These are phyloP conservation scores for Pomatorhinus ruficollis DNA, from an alignment of 2,113 vertebrate genomes.

Conservation along the genomic window DNA sequence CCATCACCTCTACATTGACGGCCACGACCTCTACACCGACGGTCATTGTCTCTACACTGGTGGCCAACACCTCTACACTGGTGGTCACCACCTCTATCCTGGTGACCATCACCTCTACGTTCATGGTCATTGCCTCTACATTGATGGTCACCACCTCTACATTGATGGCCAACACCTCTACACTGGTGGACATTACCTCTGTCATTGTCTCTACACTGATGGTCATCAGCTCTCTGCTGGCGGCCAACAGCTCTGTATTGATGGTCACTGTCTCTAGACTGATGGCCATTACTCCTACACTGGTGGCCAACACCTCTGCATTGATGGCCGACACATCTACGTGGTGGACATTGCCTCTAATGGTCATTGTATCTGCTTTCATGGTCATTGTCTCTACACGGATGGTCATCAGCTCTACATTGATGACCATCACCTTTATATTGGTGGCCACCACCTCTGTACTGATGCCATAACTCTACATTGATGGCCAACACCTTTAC, in stretches of 20 bases:
- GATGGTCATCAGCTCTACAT: not conserved
- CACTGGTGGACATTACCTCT: no score
- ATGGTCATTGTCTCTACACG: not conserved
- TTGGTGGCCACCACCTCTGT: accelerated
- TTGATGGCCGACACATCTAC: no score
- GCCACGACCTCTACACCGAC: accelerated
- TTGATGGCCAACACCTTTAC: not conserved
- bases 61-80: accelerated
- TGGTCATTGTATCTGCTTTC: accelerated
- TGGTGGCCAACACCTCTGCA: accelerated
- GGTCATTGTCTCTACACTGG: no score
- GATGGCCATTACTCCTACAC: no score
- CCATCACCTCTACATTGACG: accelerated
- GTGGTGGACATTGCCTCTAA: accelerated
- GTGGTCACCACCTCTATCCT: accelerated
- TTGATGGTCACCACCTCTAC: accelerated
- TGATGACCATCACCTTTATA: accelerated
- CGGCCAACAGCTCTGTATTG: no score
- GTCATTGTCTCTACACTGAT: no score
- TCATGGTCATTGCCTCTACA: no score
- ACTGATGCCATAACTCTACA: accelerated
- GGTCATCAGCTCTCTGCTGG: no score
- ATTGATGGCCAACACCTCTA: not conserved
- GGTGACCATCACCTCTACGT: no score
- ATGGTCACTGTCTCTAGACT: not conserved